Evolutionary conservation across 2,888 invertebrate genomes (phyloP), one percentile per base, ranked within the genome.

Genomic region (Apotomis capreana): DNA sequence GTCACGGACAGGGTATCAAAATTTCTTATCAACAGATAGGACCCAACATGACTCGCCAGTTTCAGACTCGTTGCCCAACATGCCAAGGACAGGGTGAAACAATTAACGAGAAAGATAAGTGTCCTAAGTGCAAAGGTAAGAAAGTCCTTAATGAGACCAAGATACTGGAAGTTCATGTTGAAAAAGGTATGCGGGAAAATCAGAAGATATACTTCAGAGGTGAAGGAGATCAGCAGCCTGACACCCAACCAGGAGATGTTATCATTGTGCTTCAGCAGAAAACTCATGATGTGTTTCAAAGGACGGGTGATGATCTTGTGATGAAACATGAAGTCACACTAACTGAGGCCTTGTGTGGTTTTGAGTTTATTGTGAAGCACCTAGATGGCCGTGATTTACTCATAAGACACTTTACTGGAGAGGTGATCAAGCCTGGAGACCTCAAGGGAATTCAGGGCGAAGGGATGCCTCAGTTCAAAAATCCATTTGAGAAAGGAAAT

Each of bases 281-380:
- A 83, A 94, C 95, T 8, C 98, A 99, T 90, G 95, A 96, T 5
- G 83, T 94, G 57, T 99, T 98, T 89, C 95, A 96, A 83, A 94
- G 99, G 76, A 95, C 95, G 73, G 96, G 96, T 67, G 95, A 96
- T 84, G 96, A 97, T 86, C 92, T 97, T 67, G 89, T 95, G 76
- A 95, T 97, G 89, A 95, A 95, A 76, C 95, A 96, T 82, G 95
- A 95, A 72, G 95, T 99, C 57, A 95, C 95, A 57, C 89, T 99
- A 67, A 97, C 97, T 3, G 98, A 99, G 87, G 97, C 99, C 12
- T 92, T 99, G 9, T 98, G 98, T 91, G 99, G 99, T 5, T 97
- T 98, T 88, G 94, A 95, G 73, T 96, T 97, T 88, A 94, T 96
- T 63, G 91, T 99, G n/a, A 96, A 96, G 83, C 98, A 99, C 88